Base-by-base conservation (phyloP, 37 sponge, comb jelly and placozoan species). In the Bolinopsis microptera region DNA sequence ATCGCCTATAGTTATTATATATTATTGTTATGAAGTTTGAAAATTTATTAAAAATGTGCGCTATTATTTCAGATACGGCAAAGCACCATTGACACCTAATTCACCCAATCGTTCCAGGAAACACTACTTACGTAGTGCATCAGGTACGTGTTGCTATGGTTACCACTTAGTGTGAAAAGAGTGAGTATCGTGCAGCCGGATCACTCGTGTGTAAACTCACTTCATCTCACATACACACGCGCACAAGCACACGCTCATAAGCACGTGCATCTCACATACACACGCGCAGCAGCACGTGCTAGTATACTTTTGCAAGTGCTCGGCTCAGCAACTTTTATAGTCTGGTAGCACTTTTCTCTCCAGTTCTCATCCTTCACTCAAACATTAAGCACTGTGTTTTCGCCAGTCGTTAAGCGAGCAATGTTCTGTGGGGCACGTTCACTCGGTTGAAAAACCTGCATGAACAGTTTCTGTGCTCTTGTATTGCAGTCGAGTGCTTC, bases 51-150 rank as follows among this genome's bases (percentile, higher is more conserved):
- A n/a, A n/a, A n/a, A n/a, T n/a, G n/a, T n/a, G n/a, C n/a, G n/a
- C n/a, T 72, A n/a, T n/a, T 80, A 8, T 36, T 80, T 34, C 90
- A 86, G 90, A 30, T 34, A 86, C 48, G 90, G 90, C 27, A 86
- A 86, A 41, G 61, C 90, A 0, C 90, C 90, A 16, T 30, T 86
- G 36, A 86, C 90, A 0, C 90, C 90, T 24, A 86, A 86, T 48
- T 86, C 90, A 1, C 90, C 61, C 2, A 86, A 86, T 34, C 75
- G 75, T 28, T 32, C 33, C 80, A 77, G 80, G 32, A 86, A 86
- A 27, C 34, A 86, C 61, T 86, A 86, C 61, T 38, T 86, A 38
- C 41, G 90, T 1, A 86, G 90, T 40, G 90, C 61, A 23, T 86
- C 90, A 41, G 90, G 90, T 86, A 80, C 35, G 75, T n/a, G n/a